phyloP scores from a whole-genome alignment of 2,797 vertebrate genomes.

The Agapornis canus region DNA sequence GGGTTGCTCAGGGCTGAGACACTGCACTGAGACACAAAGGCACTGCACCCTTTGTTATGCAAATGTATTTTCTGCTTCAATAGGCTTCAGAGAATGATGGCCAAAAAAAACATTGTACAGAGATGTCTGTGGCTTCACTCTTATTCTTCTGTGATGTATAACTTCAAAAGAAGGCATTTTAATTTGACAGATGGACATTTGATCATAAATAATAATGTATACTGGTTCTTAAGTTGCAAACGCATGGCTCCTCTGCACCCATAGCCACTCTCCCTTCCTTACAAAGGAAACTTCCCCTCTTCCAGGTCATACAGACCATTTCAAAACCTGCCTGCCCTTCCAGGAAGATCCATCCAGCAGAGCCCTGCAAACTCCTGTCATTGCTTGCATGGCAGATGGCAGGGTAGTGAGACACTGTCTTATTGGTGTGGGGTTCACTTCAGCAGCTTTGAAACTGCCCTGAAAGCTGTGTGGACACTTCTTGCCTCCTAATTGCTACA shows the following conservation, averaged over 20 bases:
- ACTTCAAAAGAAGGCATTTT: constrained; percentile 54
- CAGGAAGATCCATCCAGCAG: neutral
- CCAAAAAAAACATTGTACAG: constrained; percentile 43
- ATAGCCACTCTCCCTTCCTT: neutral
- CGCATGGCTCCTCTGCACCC: neutral
- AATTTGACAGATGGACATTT: constrained; percentile 59
- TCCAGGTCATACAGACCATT: neutral
- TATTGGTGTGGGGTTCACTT: rapidly evolving
- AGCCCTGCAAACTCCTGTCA: rapidly evolving
- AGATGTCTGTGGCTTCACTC: constrained; percentile 18
- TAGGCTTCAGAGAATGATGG: constrained; percentile 14
- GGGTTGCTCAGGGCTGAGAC: constrained; percentile 27
- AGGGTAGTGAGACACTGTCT: neutral
- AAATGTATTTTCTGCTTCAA: constrained; percentile 58
- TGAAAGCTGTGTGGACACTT: neutral
- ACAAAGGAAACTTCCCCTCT: neutral
- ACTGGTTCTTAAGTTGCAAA: neutral
- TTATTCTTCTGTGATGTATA: neutral
- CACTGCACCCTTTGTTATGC: constrained; percentile 51
- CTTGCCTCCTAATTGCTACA: neutral
- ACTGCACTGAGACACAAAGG: constrained; percentile 22
- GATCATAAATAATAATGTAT: constrained; percentile 44
- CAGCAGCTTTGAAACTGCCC: neutral
- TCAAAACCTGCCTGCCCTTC: neutral
- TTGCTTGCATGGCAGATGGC: neutral